Percentiles rank a stretch among this genome's conserved stretches.
phyloP scores from a whole-genome alignment of 2,797 vertebrate species.

The Zalophus californianus region DNA sequence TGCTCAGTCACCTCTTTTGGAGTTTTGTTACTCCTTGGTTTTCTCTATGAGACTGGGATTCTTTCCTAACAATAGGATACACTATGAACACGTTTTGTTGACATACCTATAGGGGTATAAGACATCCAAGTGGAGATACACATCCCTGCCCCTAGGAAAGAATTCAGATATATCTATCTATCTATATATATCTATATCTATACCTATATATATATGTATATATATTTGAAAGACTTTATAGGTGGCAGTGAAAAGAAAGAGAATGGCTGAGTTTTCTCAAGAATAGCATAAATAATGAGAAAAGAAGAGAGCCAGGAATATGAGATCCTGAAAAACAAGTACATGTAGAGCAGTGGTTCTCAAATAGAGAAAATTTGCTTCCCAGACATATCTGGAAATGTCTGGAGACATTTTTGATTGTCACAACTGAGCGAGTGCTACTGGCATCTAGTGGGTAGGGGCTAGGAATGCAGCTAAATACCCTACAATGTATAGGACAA shows the following conservation, averaged over 20 bases:
- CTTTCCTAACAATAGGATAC: neutral
- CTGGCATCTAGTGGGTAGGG: neutral
- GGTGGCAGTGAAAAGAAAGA: constrained; percentile 6
- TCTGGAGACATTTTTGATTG: neutral
- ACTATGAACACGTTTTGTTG: neutral
- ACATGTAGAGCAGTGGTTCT: neutral
- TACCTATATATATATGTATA: neutral
- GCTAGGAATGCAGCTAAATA: neutral
- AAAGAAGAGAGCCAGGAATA: neutral
- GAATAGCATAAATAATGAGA: neutral
- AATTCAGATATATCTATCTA: neutral
- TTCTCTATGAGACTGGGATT: neutral
- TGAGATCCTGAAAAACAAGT: neutral
- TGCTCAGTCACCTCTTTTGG: neutral
- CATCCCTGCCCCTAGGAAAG: neutral
- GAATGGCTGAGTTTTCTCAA: neutral
- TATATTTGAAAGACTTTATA: neutral
- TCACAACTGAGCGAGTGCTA: neutral
- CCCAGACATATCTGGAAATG: neutral
- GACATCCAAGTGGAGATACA: neutral
- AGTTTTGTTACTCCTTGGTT: neutral
- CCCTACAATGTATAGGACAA: neutral
- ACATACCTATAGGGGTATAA: neutral
- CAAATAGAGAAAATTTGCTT: neutral
- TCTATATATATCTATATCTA: no score